Evolutionary conservation across 2,888 invertebrate genomes (phyloP).

Genomic region (Lapara coniferarum): DNA sequence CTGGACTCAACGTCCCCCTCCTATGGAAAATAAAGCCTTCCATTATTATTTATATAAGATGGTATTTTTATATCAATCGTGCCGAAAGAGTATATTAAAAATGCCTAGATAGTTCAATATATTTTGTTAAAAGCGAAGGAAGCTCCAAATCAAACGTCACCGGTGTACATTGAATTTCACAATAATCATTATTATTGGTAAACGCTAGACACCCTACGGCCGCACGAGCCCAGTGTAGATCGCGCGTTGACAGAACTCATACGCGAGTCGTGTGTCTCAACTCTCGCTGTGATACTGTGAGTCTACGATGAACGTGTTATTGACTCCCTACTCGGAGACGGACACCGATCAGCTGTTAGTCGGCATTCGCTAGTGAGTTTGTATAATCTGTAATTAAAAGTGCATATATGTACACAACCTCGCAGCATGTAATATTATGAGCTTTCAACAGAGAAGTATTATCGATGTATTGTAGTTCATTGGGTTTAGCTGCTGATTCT

Average conservation of each 20-base stretch:
- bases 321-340: slow-evolving; percentile 51
- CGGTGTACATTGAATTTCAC: slow-evolving; percentile 2
- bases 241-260: slow-evolving; percentile 20
- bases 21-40: too few relatives aligned
- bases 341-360: slow-evolving; percentile 49
- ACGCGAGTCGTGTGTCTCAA: slow-evolving; percentile 29
- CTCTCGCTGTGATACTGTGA: slow-evolving; percentile 21
- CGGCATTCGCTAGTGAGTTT: slow-evolving; percentile 46
- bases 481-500: too few relatives aligned
- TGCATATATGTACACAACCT: too few relatives aligned
- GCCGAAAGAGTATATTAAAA: too few relatives aligned
- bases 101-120: too few relatives aligned
- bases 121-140: too few relatives aligned
- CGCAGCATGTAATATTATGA: too few relatives aligned
- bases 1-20: too few relatives aligned
- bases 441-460: too few relatives aligned
- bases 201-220: slow-evolving; percentile 2
- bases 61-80: too few relatives aligned
- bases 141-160: neutral
- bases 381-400: neutral
- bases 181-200: slow-evolving; percentile 6
- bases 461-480: too few relatives aligned
- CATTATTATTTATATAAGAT: too few relatives aligned
- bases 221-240: slow-evolving; percentile 30
- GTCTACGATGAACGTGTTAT: slow-evolving; percentile 51